These are phyloP conservation scores for Distichodus sexfasciatus DNA, from an alignment of 2,797 vertebrate genomes.

Conservation along the genomic window DNA sequence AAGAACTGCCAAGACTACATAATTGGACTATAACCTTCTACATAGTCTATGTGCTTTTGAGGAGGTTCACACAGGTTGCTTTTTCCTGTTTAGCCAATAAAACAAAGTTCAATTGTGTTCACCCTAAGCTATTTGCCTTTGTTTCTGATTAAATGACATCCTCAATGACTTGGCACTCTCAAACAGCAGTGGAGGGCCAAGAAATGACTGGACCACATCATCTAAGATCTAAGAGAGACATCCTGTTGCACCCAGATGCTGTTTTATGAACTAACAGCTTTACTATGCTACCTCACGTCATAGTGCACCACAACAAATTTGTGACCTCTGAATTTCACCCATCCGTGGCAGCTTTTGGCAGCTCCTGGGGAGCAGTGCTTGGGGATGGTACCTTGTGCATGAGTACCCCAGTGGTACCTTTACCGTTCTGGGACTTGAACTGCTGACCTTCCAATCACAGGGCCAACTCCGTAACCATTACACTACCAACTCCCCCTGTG, in stretches of 20 bases:
- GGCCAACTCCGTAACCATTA: too few species aligned
- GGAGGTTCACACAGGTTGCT: conserved; percentile 49
- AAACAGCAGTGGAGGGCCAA: conserved; percentile 49
- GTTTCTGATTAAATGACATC: conserved; percentile 67
- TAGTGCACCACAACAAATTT: too few species aligned
- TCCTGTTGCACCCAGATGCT: not conserved
- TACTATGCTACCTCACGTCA: not conserved
- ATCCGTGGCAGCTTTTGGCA: too few species aligned
- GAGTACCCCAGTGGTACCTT: too few species aligned
- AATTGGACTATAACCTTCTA: conserved; percentile 28
- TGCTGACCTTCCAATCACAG: too few species aligned
- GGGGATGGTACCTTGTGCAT: too few species aligned
- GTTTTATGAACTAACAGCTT: not conserved
- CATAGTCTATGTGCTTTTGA: conserved; percentile 26
- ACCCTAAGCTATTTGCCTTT: conserved; percentile 59
- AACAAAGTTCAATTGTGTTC: conserved; percentile 65
- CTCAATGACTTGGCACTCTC: conserved; percentile 54
- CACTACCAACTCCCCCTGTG: too few species aligned
- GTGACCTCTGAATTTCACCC: too few species aligned
- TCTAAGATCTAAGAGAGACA: not conserved
- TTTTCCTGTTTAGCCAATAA: conserved; percentile 66
- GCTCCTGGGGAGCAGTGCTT: too few species aligned
- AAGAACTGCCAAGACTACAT: conserved; percentile 7
- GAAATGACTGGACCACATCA: not conserved
- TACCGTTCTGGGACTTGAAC: too few species aligned